Percentiles rank a stretch among this genome's conserved stretches.
These are phyloP conservation scores for Neuroscelio doddi DNA, from an alignment of 2,888 invertebrate genomes.

Conservation along the genomic window DNA sequence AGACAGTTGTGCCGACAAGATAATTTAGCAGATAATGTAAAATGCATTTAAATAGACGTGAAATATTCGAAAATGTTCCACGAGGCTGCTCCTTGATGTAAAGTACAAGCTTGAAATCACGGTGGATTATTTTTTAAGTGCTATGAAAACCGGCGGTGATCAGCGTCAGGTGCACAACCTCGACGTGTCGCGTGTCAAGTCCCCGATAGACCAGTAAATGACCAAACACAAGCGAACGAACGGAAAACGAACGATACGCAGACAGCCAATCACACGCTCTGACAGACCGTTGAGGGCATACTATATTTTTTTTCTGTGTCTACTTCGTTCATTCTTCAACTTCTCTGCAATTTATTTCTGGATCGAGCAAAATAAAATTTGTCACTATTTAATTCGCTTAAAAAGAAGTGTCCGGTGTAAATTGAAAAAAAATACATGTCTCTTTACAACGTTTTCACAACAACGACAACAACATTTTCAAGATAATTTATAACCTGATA, in stretches of 20 bases:
- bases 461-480: no score
- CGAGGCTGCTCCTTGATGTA: neutral
- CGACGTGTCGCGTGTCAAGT: conserved; percentile 61
- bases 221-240: conserved; percentile 54
- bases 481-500: no score
- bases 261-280: conserved; percentile 63
- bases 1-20: no score
- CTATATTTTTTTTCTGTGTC: conserved; percentile 29
- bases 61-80: neutral
- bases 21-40: no score
- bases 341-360: conserved; percentile 12
- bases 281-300: conserved; percentile 47
- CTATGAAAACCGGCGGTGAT: conserved; percentile 60
- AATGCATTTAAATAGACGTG: no score
- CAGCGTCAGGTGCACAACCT: conserved; percentile 63
- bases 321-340: conserved; percentile 18
- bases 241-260: conserved; percentile 53
- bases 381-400: no score
- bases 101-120: conserved; percentile 3
- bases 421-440: no score
- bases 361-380: no score
- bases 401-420: no score
- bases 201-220: conserved; percentile 58
- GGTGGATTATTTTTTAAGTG: conserved; percentile 48
- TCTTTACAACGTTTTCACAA: no score